Conservation (phyloP, 2,888 invertebrate species). For the Drosophila ochracea region DNA sequence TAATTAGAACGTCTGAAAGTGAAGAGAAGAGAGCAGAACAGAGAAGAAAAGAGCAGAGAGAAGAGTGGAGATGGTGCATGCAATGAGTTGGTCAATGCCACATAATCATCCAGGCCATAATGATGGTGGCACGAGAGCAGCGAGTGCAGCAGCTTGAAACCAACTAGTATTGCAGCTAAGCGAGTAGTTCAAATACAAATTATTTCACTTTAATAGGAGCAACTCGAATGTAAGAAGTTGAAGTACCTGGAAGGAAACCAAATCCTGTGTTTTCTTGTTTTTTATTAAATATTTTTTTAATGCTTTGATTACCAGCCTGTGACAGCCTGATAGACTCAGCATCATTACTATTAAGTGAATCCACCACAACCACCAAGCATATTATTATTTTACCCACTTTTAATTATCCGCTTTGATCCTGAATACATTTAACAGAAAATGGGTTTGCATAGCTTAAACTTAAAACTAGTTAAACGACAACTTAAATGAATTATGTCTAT, state of each 20-base stretch:
- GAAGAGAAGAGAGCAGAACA: not conserved
- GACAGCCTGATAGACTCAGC: not conserved
- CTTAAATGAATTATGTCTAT: not conserved
- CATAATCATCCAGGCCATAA: not conserved
- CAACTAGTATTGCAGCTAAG: not conserved
- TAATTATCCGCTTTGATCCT: not conserved
- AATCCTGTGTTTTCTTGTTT: not conserved
- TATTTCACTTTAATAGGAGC: not conserved
- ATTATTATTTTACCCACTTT: not conserved
- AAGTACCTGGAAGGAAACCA: not conserved
- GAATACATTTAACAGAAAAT: not conserved
- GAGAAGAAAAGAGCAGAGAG: not conserved
- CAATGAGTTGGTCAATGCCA: not conserved
- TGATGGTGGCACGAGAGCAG: not conserved
- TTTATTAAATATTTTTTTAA: not conserved
- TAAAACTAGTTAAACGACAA: not conserved
- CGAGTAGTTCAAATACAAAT: not conserved
- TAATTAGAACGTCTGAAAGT: conserved; percentile 38
- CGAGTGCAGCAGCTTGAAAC: not conserved
- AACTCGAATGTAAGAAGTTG: not conserved
- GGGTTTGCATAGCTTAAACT: not conserved
- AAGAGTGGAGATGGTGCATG: not conserved
- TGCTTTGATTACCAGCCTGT: not conserved
- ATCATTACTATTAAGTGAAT: not conserved
- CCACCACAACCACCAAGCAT: too few relatives aligned